Evolutionary conservation across 2,113 vertebrate species (phyloP).

Genomic region (Felis catus): DNA sequence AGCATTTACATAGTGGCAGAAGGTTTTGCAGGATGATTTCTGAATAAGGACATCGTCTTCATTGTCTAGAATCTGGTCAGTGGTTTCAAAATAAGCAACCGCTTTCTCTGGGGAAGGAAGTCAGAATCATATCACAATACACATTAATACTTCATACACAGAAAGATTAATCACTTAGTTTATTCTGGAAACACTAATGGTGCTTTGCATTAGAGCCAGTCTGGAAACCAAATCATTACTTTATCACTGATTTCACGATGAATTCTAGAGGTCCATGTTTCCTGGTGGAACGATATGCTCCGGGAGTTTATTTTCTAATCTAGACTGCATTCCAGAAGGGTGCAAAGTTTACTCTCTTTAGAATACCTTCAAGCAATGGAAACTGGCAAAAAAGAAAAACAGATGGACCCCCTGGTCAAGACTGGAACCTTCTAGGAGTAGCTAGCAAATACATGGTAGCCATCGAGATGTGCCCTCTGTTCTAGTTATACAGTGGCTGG

Average conservation of each 20-base stretch:
- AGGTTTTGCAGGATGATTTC: slow-evolving; percentile 88
- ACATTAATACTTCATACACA: neutral
- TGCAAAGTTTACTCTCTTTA: slow-evolving; percentile 18
- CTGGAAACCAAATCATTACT: neutral
- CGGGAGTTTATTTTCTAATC: slow-evolving; percentile 10
- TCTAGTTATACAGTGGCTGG: neutral
- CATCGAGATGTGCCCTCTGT: neutral
- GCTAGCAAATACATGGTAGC: neutral
- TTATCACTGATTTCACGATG: slow-evolving; percentile 19
- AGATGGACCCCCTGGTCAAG: neutral
- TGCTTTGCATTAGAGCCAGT: neutral
- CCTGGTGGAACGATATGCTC: neutral
- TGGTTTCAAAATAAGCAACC: slow-evolving; percentile 91
- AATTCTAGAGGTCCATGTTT: neutral
- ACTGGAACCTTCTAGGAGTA: neutral
- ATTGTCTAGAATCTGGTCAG: slow-evolving; percentile 91
- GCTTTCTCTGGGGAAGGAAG: slow-evolving; percentile 88
- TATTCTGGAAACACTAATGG: neutral
- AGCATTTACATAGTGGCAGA: slow-evolving; percentile 94
- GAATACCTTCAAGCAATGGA: neutral
- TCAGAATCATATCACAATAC: neutral
- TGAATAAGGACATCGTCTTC: slow-evolving; percentile 88
- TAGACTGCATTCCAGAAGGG: neutral
- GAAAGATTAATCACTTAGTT: neutral
- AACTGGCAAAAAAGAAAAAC: neutral